Evolutionary conservation across 2,113 vertebrate genomes (phyloP).

Genomic region (Spheniscus mendiculus): DNA sequence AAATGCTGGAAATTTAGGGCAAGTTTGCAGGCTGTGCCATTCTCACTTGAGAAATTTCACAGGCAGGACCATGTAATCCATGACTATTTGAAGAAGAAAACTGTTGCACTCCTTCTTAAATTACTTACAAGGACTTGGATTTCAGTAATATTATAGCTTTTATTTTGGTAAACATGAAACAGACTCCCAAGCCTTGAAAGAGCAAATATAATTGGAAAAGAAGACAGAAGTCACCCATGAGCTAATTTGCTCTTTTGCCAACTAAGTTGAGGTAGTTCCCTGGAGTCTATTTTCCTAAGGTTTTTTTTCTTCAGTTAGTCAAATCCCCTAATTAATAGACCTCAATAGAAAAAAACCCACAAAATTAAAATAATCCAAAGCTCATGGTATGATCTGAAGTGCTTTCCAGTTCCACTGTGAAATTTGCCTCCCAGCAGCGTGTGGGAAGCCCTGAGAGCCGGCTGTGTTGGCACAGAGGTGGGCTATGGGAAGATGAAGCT

Average conservation of each 20-base stretch:
- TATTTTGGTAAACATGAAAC: not conserved
- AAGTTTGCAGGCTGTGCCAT: not conserved
- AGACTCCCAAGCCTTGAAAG: not conserved
- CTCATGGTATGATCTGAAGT: not conserved
- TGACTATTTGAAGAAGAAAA: not conserved
- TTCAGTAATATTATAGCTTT: not conserved
- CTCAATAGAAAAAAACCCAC: not conserved
- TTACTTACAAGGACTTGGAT: not conserved
- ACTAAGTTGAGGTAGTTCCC: not conserved
- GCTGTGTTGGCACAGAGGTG: not conserved
- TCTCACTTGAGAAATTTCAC: not conserved
- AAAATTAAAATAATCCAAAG: not conserved
- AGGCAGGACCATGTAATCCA: not conserved
- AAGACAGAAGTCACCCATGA: not conserved
- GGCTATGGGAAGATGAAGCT: not conserved
- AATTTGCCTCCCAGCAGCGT: not conserved
- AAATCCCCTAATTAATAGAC: constrained; percentile 26
- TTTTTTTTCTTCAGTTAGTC: not conserved
- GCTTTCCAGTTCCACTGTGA: not conserved
- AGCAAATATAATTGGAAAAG: not conserved
- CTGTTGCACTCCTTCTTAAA: not conserved
- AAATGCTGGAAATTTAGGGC: not conserved
- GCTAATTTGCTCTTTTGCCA: constrained; percentile 1
- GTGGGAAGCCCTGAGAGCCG: not conserved
- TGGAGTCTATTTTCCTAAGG: not conserved